phyloP scores from a whole-genome alignment of 2,888 invertebrate species.

The Taphrorychus bicolor region DNA sequence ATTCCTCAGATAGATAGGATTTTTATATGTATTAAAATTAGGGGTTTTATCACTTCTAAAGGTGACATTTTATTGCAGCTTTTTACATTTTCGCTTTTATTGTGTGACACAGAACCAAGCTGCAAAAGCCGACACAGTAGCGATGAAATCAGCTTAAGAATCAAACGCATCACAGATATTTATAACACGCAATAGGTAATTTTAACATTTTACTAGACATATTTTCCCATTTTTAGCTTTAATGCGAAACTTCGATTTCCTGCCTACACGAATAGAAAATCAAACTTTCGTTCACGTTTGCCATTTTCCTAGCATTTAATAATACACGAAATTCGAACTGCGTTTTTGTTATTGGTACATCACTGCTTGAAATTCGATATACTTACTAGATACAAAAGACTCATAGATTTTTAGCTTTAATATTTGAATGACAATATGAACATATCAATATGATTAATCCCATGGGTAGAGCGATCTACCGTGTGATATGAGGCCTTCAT shows the following conservation, averaged over 20 bases:
- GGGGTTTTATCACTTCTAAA: conserved; percentile 10
- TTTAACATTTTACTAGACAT: conserved; percentile 16
- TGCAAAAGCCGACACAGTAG: too few relatives aligned
- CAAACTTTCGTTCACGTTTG: conserved; percentile 11
- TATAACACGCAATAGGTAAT: conserved; percentile 33
- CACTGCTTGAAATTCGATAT: conserved; percentile 29
- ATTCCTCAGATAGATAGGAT: conserved; percentile 40
- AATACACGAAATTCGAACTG: background rate
- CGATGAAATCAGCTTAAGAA: too few relatives aligned
- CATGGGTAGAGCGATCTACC: conserved; percentile 53
- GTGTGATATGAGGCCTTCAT: conserved; percentile 58
- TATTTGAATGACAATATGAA: conserved; percentile 58
- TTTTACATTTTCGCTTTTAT: too few relatives aligned
- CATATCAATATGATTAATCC: conserved; percentile 53
- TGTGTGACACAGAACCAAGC: too few relatives aligned
- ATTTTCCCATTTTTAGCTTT: conserved; percentile 31
- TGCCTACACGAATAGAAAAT: background rate
- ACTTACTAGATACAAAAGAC: conserved; percentile 29
- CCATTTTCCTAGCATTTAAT: conserved; percentile 10
- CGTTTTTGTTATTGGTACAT: conserved; percentile 17
- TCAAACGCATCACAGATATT: conserved; percentile 33
- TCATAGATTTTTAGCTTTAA: conserved; percentile 51
- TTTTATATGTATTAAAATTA: conserved; percentile 35
- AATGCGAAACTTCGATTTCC: conserved; percentile 9
- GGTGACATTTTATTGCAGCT: too few relatives aligned